phyloP scores from a whole-genome alignment of 2,797 vertebrate genomes.

The Simalia tracyae region DNA sequence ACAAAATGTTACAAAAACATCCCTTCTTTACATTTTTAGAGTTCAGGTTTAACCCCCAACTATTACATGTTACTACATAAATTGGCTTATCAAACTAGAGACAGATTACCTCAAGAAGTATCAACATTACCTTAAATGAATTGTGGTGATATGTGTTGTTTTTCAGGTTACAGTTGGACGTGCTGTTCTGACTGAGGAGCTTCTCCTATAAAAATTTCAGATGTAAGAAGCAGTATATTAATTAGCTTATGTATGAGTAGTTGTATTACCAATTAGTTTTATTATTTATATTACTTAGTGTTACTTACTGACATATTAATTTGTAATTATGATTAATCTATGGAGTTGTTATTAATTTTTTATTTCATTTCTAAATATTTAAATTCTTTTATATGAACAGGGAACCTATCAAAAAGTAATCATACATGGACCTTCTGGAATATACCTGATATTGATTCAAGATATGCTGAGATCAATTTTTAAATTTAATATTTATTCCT shows the following conservation, averaged over 20 bases:
- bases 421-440: background rate
- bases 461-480: background rate
- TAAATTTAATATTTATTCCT: background rate
- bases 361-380: background rate
- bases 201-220: slow-evolving; percentile 61
- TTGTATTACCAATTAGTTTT: background rate
- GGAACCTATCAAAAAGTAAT: background rate
- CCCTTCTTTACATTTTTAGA: background rate
- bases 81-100: background rate
- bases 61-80: background rate
- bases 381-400: background rate
- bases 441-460: background rate
- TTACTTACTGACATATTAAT: background rate
- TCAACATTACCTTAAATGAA: slow-evolving; percentile 60
- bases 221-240: background rate
- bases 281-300: background rate
- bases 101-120: background rate
- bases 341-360: background rate
- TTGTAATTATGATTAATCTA: background rate
- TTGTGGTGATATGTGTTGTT: background rate
- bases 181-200: background rate
- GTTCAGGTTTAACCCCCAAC: background rate
- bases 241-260: background rate
- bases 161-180: slow-evolving; percentile 35
- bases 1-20: background rate